phyloP scores from a whole-genome alignment of 1,140 invertebrate species.

The Drosophila simulans region DNA sequence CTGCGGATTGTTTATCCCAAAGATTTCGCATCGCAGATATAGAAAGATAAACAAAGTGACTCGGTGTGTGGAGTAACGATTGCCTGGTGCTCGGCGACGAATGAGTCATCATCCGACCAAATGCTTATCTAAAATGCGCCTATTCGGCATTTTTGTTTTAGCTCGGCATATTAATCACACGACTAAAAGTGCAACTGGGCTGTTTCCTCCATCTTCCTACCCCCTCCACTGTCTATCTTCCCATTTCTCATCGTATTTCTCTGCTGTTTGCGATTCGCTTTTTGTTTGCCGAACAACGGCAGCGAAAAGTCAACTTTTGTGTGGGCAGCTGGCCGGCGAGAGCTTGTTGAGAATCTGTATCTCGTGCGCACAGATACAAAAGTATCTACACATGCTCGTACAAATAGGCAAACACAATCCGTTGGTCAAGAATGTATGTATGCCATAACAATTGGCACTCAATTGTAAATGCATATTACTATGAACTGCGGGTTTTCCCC shows the following conservation, averaged over 20 bases:
- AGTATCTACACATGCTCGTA: background rate
- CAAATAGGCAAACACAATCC: constrained; percentile 20
- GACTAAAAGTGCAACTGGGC: constrained; percentile 41
- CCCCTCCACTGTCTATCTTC: background rate
- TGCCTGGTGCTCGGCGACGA: background rate
- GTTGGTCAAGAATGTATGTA: constrained; percentile 7
- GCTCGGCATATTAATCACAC: constrained; percentile 44
- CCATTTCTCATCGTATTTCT: constrained; percentile 1
- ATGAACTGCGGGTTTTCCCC: constrained; percentile 25
- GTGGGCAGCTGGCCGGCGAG: constrained; percentile 42
- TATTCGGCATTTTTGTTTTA: constrained; percentile 13
- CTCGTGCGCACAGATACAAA: constrained; percentile 2
- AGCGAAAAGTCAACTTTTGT: constrained; percentile 24
- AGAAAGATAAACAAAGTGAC: constrained; percentile 18
- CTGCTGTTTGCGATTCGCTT: constrained; percentile 33
- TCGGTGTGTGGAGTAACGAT: background rate
- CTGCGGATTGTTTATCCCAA: constrained; percentile 33
- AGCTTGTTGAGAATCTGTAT: constrained; percentile 15
- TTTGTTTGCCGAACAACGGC: constrained; percentile 24
- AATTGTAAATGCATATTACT: constrained; percentile 21
- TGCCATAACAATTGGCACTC: constrained; percentile 26
- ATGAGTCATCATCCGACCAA: constrained; percentile 16
- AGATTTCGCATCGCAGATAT: constrained; percentile 9
- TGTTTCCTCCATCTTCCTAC: constrained; percentile 13
- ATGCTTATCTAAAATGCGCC: constrained; percentile 38